Percentiles rank a stretch among this genome's conserved stretches.
Evolutionary conservation across 2,113 vertebrate genomes (phyloP).

Genomic region (Prolemur simus): DNA sequence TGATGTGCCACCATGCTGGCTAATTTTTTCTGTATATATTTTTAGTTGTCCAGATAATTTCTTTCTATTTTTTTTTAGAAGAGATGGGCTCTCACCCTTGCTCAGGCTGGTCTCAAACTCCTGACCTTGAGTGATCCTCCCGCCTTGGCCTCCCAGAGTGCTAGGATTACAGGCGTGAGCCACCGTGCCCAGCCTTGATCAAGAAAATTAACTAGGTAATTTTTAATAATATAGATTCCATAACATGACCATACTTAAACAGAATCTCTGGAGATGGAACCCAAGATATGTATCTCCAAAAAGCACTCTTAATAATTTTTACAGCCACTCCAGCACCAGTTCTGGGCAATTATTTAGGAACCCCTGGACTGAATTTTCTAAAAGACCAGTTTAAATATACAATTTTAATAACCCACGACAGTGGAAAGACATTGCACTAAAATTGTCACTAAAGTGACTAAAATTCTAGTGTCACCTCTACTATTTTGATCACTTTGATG

Average conservation of each 20-base stretch:
- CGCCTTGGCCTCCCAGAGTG: no score
- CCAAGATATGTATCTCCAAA: not conserved
- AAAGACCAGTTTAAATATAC: not conserved
- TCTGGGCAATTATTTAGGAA: not conserved
- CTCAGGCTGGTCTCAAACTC: no score
- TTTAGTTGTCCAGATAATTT: no score
- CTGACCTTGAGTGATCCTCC: no score
- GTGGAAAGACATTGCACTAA: not conserved
- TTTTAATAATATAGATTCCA: not conserved
- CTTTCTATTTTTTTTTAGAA: no score
- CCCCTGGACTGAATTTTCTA: not conserved
- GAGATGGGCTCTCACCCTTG: no score
- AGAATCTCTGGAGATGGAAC: not conserved
- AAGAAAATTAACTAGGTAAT: not conserved
- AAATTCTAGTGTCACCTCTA: not conserved
- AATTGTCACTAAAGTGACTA: not conserved
- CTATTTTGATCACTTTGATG: not conserved
- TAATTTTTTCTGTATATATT: no score
- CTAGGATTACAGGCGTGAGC: no score
- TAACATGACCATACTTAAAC: not conserved
- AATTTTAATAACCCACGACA: not conserved
- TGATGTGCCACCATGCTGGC: no score
- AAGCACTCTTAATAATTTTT: not conserved
- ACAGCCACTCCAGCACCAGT: not conserved
- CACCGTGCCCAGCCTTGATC: not conserved